A percentile compares a stretch with the other conserved stretches of the same genome.
These are phyloP conservation scores for Capreolus pygargus DNA, from an alignment of 2,113 vertebrate species.

Conservation along the genomic window DNA sequence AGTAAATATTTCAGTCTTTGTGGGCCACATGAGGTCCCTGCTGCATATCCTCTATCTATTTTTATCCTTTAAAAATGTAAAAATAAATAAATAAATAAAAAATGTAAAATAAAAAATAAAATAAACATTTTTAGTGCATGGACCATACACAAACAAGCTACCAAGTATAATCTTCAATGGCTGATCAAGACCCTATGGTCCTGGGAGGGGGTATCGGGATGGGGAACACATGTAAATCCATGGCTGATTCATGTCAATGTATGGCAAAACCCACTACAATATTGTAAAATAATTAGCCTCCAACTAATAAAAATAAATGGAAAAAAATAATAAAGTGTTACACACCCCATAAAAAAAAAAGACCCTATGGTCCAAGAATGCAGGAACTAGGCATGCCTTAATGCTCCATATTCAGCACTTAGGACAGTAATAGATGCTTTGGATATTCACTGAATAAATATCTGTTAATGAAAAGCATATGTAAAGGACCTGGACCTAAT, in stretches of 20 bases:
- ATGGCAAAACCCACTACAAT: too few relatives aligned
- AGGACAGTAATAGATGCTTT: not conserved
- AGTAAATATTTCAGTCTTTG: conserved; percentile 18
- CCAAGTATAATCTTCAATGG: not conserved
- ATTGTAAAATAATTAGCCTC: too few relatives aligned
- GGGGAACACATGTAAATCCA: too few relatives aligned
- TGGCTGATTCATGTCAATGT: too few relatives aligned
- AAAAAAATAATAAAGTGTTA: too few relatives aligned
- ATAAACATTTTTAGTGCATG: not conserved
- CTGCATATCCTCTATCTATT: not conserved
- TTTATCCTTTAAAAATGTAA: not conserved
- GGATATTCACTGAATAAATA: not conserved
- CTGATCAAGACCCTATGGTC: not conserved
- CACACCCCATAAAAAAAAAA: not conserved
- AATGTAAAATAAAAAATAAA: not conserved
- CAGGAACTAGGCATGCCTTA: not conserved
- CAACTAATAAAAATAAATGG: too few relatives aligned
- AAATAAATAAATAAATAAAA: not conserved
- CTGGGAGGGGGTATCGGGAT: too few relatives aligned
- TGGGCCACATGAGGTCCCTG: not conserved
- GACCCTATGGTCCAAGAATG: not conserved
- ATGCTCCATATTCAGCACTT: not conserved
- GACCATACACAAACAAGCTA: not conserved
- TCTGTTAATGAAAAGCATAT: not conserved
- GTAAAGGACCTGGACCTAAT: not conserved